Percentiles rank a stretch among this genome's conserved stretches.
Evolutionary conservation across 2,888 invertebrate genomes (phyloP).

Genomic region (Andrena haemorrhoa): DNA sequence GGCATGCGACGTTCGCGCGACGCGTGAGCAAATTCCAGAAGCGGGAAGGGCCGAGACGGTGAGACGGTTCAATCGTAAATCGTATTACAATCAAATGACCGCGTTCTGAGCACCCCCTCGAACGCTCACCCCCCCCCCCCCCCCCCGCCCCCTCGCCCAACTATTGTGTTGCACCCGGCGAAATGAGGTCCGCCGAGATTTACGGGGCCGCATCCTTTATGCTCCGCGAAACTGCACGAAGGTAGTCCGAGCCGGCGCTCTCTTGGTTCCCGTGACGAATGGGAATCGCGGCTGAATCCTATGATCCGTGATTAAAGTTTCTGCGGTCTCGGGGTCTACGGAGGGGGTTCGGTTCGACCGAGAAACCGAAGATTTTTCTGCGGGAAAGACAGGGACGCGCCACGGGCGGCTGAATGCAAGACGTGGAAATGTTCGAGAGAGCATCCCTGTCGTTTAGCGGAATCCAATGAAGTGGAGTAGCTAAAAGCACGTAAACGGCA

Average conservation of each 20-base stretch:
- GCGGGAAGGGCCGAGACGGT: slow-evolving; percentile 15
- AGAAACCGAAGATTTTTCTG: slow-evolving; percentile 12
- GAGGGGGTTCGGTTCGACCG: not conserved
- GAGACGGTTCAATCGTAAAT: slow-evolving; percentile 77
- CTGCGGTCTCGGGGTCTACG: slow-evolving; percentile 10
- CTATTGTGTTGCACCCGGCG: slow-evolving; percentile 78
- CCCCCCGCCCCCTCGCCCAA: slow-evolving; percentile 58
- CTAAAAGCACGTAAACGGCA: not conserved
- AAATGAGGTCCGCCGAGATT: slow-evolving; percentile 79
- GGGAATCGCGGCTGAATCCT: slow-evolving; percentile 57
- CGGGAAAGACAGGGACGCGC: not conserved
- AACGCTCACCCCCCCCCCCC: slow-evolving; percentile 43
- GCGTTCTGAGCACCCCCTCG: slow-evolving; percentile 61
- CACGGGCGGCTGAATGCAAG: not conserved
- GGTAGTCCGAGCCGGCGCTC: slow-evolving; percentile 41
- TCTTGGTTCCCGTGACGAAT: slow-evolving; percentile 65
- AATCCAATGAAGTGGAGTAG: not conserved
- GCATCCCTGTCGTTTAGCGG: not conserved
- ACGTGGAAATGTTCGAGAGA: slow-evolving; percentile 8
- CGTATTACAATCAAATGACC: slow-evolving; percentile 77
- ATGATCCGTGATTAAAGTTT: slow-evolving; percentile 68
- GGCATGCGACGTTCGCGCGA: not conserved
- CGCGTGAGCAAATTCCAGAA: slow-evolving; percentile 69
- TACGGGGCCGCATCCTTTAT: slow-evolving; percentile 73
- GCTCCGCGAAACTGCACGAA: slow-evolving; percentile 64